Evolutionary conservation across 2,888 invertebrate species (phyloP).

Genomic region (Ormyrus rosae): DNA sequence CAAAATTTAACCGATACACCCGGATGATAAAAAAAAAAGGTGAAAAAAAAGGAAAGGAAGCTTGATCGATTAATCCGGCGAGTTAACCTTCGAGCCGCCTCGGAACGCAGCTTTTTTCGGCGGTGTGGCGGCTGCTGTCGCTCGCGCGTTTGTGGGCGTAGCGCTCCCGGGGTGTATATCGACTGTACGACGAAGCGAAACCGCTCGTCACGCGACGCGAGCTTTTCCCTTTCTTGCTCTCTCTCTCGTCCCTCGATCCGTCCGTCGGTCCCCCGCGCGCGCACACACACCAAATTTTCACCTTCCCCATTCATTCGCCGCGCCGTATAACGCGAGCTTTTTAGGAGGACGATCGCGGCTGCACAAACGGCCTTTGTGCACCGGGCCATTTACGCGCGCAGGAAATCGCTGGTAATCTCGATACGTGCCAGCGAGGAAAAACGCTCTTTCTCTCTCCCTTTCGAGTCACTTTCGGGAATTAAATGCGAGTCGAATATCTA

Average conservation of each 20-base stretch:
- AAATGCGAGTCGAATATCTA: no score
- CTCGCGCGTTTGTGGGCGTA: no score
- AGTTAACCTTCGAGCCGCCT: no score
- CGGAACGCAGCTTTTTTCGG: no score
- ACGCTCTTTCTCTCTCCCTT: neutral
- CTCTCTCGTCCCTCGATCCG: conserved; percentile 12
- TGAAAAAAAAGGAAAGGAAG: no score
- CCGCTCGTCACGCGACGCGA: conserved; percentile 29
- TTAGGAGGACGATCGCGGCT: neutral
- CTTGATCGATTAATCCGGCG: no score
- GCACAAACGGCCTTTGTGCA: neutral
- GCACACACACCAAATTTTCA: conserved; percentile 6
- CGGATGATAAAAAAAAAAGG: no score
- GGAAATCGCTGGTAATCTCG: conserved; percentile 13
- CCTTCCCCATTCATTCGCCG: neutral
- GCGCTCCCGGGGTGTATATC: neutral
- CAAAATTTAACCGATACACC: no score
- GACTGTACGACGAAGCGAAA: neutral
- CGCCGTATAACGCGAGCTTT: no score
- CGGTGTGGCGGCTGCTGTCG: no score
- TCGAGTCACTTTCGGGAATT: neutral
- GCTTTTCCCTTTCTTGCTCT: neutral
- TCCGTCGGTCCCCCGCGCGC: neutral
- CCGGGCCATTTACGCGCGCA: conserved; percentile 12
- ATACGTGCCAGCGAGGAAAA: neutral